Base-by-base conservation (phyloP, 2,888 invertebrate genomes). In the Ectropis crepuscularia region DNA sequence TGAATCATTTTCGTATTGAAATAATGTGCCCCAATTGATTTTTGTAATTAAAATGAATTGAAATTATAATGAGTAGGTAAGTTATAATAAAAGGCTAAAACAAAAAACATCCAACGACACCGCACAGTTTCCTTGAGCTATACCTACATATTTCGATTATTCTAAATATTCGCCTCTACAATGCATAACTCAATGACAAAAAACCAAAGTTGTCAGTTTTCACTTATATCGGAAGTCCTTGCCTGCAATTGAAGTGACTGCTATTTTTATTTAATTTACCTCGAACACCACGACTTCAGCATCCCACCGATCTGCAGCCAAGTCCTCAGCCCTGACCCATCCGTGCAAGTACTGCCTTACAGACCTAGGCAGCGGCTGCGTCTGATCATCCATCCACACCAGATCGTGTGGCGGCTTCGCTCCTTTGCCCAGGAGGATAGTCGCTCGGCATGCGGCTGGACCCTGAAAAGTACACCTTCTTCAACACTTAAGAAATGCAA, bases 321-420 rank as follows among this genome's bases (percentile, higher is more conserved):
- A 68, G 0, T 88, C 84, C 9, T 91, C 90, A 38, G 92, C 90
- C 43, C 87, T 77, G n/a, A 83, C 67, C 90, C 90, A 92, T 0
- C 86, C 83, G 6, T 89, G 79, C 0, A 91, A 80, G 59, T 85
- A 86, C 54, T 82, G 81, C 5, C 90, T 77, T 2, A 82, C 87
- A 1, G 92, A 91, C 48, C 88, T 74, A 0, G 91, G 91, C 9
- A 92, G 67, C 0, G 92, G 91, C 61, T 92, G 92, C 0, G 85
- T 86, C 68, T 92, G 90, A 0, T 90, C 88, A 41, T 92, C 92
- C 2, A 80, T 64, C 92, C 92, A 90, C 0, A 75, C 42, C 5
- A 75, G 60, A 6, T 87, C 87, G 0, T 72, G 58, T 0, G 79
- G 64, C 0, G 74, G 67, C 38, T 88, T 91, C 0, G 73, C 47